Evolutionary conservation across 1,140 invertebrate species (phyloP).

Genomic region (Leptinotarsa lineolata): DNA sequence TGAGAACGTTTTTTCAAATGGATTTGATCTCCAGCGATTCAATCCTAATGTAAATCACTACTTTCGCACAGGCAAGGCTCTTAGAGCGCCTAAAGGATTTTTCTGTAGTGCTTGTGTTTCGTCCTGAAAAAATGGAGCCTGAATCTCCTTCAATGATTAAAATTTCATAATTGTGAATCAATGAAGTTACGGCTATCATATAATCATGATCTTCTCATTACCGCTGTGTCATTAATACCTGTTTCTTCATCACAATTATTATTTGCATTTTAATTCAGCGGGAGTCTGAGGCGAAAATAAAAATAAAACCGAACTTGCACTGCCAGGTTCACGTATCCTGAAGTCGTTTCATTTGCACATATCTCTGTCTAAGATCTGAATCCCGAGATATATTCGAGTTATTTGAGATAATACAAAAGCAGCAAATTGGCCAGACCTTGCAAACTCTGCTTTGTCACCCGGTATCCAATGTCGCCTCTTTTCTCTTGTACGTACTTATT

Average conservation of each 20-base stretch:
- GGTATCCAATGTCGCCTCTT: neutral
- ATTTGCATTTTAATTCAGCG: conserved; percentile 35
- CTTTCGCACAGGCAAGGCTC: too few species aligned
- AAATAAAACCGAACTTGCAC: conserved; percentile 13
- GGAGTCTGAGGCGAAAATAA: conserved; percentile 19
- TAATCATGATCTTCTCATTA: neutral
- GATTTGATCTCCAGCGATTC: too few species aligned
- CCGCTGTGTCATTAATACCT: neutral
- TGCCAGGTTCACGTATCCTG: conserved; percentile 23
- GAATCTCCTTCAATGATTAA: too few species aligned
- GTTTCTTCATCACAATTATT: conserved; percentile 27
- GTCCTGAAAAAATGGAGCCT: too few species aligned
- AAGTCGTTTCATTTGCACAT: conserved; percentile 30
- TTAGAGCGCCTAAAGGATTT: too few species aligned
- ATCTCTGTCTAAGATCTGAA: conserved; percentile 32
- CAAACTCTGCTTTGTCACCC: conserved; percentile 23
- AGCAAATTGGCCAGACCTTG: conserved; percentile 32
- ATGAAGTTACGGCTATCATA: neutral
- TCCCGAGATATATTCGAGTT: conserved; percentile 35
- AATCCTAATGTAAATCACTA: too few species aligned
- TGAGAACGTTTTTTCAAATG: too few species aligned
- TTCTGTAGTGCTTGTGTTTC: too few species aligned
- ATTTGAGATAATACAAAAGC: conserved; percentile 29
- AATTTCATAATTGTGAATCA: too few species aligned
- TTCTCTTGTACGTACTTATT: neutral